Percentiles rank a stretch among this genome's conserved stretches.
Conservation (phyloP, 2,797 vertebrate genomes). For the Columba guinea region DNA sequence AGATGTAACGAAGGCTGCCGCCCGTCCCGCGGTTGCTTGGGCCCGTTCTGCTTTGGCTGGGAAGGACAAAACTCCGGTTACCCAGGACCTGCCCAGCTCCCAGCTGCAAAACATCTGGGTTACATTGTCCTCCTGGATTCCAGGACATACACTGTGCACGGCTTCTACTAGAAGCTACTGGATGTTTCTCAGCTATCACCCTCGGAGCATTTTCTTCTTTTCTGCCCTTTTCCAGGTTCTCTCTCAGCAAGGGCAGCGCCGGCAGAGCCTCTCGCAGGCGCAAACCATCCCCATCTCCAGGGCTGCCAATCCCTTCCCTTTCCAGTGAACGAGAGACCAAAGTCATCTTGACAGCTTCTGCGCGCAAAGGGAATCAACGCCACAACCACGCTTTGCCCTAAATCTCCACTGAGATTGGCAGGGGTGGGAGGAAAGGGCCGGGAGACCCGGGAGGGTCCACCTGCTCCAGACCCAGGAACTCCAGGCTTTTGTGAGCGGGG, state of each 20-base stretch:
- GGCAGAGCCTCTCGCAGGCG: background rate
- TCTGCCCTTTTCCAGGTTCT: background rate
- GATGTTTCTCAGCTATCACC: conserved; percentile 28
- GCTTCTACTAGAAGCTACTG: conserved; percentile 61
- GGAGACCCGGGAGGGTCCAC: no score
- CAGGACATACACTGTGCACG: conserved; percentile 27
- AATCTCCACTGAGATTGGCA: background rate
- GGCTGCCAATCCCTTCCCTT: background rate
- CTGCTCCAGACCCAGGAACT: no score
- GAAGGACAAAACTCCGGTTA: background rate
- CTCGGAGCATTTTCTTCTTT: background rate
- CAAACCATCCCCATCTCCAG: background rate
- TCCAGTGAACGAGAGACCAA: background rate
- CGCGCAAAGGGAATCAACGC: background rate
- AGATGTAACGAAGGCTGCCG: background rate
- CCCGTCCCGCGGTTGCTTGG: background rate
- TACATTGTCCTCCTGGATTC: conserved; percentile 59
- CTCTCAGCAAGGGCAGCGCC: background rate
- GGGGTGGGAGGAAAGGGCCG: background rate
- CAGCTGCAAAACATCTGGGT: conserved; percentile 60
- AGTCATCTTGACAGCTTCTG: background rate
- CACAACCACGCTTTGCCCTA: background rate
- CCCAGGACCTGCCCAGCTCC: background rate
- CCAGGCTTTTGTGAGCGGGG: no score
- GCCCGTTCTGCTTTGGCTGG: background rate